Evolutionary conservation across 1,140 invertebrate species (phyloP).

Genomic region (Metaphire vulgaris): DNA sequence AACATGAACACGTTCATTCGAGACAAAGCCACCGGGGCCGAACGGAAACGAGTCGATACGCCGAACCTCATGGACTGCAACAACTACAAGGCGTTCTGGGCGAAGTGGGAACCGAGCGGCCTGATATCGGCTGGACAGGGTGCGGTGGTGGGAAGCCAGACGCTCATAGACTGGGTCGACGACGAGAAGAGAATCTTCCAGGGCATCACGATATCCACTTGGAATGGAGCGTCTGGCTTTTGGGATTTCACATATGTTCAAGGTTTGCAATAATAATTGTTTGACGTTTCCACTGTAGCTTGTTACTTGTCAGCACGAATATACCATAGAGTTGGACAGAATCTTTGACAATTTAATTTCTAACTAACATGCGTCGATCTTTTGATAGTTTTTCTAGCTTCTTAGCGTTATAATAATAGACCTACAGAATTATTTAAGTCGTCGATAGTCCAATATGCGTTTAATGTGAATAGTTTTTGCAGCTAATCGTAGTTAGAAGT

Average conservation of each 20-base stretch:
- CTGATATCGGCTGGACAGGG: neutral
- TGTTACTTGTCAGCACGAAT: neutral
- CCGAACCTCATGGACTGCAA: slow-evolving; percentile 4
- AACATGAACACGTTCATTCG: slow-evolving; percentile 4
- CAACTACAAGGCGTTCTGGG: slow-evolving; percentile 11
- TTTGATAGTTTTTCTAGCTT: neutral
- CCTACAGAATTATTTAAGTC: neutral
- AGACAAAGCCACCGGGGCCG: neutral
- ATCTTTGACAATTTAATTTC: neutral
- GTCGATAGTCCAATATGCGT: neutral
- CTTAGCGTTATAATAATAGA: too few species aligned
- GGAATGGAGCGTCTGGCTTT: neutral
- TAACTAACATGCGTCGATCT: neutral
- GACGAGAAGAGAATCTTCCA: neutral
- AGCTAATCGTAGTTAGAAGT: too few species aligned
- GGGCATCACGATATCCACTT: neutral
- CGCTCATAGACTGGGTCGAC: neutral
- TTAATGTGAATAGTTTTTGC: too few species aligned
- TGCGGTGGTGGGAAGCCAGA: neutral
- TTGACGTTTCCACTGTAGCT: neutral
- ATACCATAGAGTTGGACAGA: neutral
- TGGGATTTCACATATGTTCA: neutral
- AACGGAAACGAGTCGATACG: neutral
- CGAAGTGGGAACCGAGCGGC: neutral
- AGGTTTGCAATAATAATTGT: neutral